Evolutionary conservation across 2,113 vertebrate genomes (phyloP), one percentile per base, ranked within the genome.

Genomic region (Octodon degus): DNA sequence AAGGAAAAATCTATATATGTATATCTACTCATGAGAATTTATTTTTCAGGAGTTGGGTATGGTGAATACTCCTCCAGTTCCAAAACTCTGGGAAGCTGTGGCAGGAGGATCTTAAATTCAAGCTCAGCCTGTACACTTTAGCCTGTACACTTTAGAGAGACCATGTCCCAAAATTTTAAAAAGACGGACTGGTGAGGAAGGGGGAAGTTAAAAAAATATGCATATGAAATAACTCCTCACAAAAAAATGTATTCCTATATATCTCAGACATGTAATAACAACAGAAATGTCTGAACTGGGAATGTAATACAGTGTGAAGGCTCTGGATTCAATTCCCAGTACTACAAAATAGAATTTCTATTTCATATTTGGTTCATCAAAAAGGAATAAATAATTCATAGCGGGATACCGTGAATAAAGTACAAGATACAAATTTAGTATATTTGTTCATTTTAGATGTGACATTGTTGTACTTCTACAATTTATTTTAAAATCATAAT

Each of bases 401-500:
- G 86, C 25, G 89, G 5, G 37, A 40, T 9, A 94, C 86, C 10
- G 97, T 2, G 25, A 30, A 1, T 91, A 34, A 97, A 97, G 1
- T 94, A 58, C 67, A 37, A 65, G 16, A 87, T 62, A 20, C 1
- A 3, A 95, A 97, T 97, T 96, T 83, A 70, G 74, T 27, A 32
- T 37, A 74, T n/a, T 37, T 85, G 0, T 32, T 96, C 92, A 17
- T 60, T 83, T 96, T 43, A 37, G n/a, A 77, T 72, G 47, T 20
- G 40, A 4, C 1, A 63, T 37, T 43, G 11, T 47, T 91, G 89
- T 70, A 96, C 70, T 89, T 12, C 7, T 93, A 74, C 14, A 10
- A 80, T 93, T 7, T 47, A 77, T 53, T 24, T 89, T 74, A 96
- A 86, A 91, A 81, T 72, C 40, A 82, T 60, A 14, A 62, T 74